phyloP scores from a whole-genome alignment of 2,113 vertebrate genomes.

The Tychaedon coryphoeus region DNA sequence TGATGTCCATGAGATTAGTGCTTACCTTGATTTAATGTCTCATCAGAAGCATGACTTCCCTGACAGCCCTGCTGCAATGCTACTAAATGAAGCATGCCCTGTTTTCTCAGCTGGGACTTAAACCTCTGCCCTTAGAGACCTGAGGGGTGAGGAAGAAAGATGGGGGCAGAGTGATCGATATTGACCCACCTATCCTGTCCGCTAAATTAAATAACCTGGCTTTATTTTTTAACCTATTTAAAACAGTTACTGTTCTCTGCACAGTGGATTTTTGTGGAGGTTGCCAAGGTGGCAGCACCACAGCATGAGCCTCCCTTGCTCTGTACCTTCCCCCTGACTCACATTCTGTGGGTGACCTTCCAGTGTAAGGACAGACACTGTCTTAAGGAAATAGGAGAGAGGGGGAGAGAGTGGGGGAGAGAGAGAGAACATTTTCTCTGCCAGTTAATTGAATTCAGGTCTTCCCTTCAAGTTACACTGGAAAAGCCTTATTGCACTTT shows the following conservation, averaged over 20 bases:
- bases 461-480: neutral
- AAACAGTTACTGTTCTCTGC: neutral
- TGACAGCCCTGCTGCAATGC: constrained; percentile 10
- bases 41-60: constrained; percentile 67
- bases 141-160: constrained; percentile 30
- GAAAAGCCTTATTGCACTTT: constrained; percentile 32
- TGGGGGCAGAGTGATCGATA: constrained; percentile 41
- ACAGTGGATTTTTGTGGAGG: constrained; percentile 23
- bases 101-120: constrained; percentile 66
- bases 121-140: constrained; percentile 65
- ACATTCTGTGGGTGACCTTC: neutral
- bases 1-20: constrained; percentile 53
- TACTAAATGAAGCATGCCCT: constrained; percentile 72
- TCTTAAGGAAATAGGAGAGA: neutral
- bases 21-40: constrained; percentile 79
- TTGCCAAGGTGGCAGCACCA: neutral
- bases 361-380: neutral
- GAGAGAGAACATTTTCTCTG: constrained; percentile 20
- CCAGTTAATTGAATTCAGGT: constrained; percentile 45
- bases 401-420: neutral
- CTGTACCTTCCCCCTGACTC: neutral
- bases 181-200: constrained; percentile 28
- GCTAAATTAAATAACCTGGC: constrained; percentile 43
- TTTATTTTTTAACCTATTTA: constrained; percentile 60
- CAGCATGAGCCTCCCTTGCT: neutral